Conservation (phyloP, 2,797 vertebrate genomes). For the Melanotaenia trifasciata region DNA sequence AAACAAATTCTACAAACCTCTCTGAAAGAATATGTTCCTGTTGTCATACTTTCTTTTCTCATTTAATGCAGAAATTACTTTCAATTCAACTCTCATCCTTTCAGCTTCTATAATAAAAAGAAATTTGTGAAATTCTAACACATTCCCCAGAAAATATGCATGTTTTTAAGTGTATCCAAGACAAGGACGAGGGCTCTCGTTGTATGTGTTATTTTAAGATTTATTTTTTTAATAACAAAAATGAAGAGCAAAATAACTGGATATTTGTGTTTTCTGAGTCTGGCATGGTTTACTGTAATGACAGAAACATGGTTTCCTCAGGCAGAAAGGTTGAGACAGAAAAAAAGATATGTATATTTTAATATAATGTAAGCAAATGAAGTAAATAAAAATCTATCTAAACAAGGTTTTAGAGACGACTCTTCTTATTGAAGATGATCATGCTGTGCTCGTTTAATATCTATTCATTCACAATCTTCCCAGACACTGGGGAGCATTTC, state of each 20-base stretch:
- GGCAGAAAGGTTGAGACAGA: slow-evolving; percentile 26
- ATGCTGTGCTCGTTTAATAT: slow-evolving; percentile 8
- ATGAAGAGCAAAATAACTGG: slow-evolving; percentile 45
- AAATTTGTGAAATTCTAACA: slow-evolving; percentile 54
- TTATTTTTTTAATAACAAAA: slow-evolving; percentile 49
- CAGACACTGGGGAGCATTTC: slow-evolving; percentile 20
- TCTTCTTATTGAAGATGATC: slow-evolving; percentile 19
- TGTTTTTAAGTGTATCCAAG: slow-evolving; percentile 44
- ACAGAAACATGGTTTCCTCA: slow-evolving; percentile 43
- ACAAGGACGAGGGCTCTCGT: slow-evolving; percentile 31
- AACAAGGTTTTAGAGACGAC: slow-evolving; percentile 6
- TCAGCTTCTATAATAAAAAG: slow-evolving; percentile 56
- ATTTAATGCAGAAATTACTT: slow-evolving; percentile 71
- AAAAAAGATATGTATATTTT: slow-evolving; percentile 27
- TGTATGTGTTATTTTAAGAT: slow-evolving; percentile 63
- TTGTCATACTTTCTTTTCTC: slow-evolving; percentile 67
- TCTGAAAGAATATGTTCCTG: slow-evolving; percentile 51
- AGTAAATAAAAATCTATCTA: slow-evolving; percentile 9
- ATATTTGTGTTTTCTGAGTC: neutral
- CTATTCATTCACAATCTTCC: slow-evolving; percentile 9
- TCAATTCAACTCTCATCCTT: slow-evolving; percentile 58
- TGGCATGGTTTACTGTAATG: slow-evolving; percentile 47
- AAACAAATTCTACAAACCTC: slow-evolving; percentile 47
- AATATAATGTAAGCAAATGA: slow-evolving; percentile 10
- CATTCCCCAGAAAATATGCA: slow-evolving; percentile 57